These are phyloP conservation scores for Ennomos erosarius DNA, from an alignment of 2,888 invertebrate genomes.

Conservation along the genomic window DNA sequence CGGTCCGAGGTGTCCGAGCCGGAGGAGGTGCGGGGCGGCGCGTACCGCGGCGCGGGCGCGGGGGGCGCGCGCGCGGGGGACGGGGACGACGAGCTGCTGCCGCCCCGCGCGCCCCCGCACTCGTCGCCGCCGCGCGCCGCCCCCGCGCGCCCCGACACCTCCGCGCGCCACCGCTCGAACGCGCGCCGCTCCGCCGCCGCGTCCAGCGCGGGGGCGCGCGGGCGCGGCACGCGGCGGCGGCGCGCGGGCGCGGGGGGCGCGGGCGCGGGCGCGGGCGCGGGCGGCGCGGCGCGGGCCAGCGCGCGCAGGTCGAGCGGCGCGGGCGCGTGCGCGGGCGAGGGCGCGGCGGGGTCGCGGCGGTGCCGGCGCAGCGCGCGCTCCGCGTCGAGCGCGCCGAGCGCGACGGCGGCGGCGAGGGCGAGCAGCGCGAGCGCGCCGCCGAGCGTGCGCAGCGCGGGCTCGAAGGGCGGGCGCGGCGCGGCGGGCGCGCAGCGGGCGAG, in stretches of 20 bases:
- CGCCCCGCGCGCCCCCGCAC: conserved; percentile 35
- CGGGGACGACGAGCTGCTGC: conserved; percentile 50
- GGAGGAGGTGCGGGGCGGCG: conserved; percentile 1
- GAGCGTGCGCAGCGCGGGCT: conserved; percentile 84
- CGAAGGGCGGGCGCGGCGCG: conserved; percentile 80
- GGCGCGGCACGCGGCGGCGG: conserved; percentile 34
- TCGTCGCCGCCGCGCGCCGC: conserved; percentile 31
- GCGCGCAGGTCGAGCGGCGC: conserved; percentile 44
- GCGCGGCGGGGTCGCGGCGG: conserved; percentile 47
- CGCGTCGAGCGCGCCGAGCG: conserved; percentile 57
- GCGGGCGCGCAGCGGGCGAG: conserved; percentile 47
- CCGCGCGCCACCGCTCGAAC: conserved; percentile 39
- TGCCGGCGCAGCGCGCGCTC: conserved; percentile 53
- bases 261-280: conserved; percentile 47
- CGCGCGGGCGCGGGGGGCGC: conserved; percentile 37
- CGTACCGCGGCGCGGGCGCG: conserved; percentile 23
- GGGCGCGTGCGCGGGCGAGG: conserved; percentile 41
- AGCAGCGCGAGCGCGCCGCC: conserved; percentile 61
- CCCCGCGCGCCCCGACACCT: conserved; percentile 64
- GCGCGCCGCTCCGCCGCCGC: conserved; percentile 44
- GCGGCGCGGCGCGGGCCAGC: conserved; percentile 42
- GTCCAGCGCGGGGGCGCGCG: conserved; percentile 46
- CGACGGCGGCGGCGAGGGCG: conserved; percentile 68
- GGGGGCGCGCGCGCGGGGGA: conserved; percentile 24
- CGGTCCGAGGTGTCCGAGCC: conserved; percentile 26